Base-by-base conservation (phyloP, 2,888 invertebrate species). In the Drosophila atroscutellata region DNA sequence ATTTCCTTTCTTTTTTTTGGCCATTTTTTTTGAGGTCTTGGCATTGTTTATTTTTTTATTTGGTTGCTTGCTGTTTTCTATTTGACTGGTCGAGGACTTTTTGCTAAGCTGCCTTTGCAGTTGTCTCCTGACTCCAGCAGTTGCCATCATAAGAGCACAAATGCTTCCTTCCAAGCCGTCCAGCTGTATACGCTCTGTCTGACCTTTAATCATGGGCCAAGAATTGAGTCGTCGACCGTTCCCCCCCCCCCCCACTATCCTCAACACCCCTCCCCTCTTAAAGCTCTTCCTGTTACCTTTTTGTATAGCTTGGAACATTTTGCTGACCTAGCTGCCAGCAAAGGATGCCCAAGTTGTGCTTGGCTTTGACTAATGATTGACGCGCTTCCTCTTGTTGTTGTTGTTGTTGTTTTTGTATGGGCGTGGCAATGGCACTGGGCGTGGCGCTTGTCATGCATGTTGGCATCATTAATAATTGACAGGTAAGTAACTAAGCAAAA, bases 401-500 rank as follows among this genome's bases (percentile, higher is more conserved):
- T 13, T 55, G 26, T 28, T 55, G n/a, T 51, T 51, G 51, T 54
- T 54, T 11, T 30, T 51, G 51, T 51, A 15, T 37, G 59, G 58
- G 55, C 51, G 52, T 34, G 30, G 13, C n/a, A 39, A 42, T 24
- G 30, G 13, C 11, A 34, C 15, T 54, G 58, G 55, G 49, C 52
- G 56, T 54, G 52, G 50, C 63, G 67, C 68, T 65, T 76, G 67
- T 72, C 78, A 71, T 56, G 57, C 36, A 68, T 72, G 72, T 45
- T 60, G 42, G 30, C 65, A 79, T 82, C 81, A 81, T 81, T 81
- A 81, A 81, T 81, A 83, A 83, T 81, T 77, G 83, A 83, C 74
- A 81, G 81, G 77, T 80, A 78, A 61, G 76, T 60, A 72, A 75
- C 63, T 80, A 74, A 74, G 72, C 72, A 74, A 74, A 80, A 83